Evolutionary conservation across 2,888 invertebrate species (phyloP).

Genomic region (Pterobdella sp.): DNA sequence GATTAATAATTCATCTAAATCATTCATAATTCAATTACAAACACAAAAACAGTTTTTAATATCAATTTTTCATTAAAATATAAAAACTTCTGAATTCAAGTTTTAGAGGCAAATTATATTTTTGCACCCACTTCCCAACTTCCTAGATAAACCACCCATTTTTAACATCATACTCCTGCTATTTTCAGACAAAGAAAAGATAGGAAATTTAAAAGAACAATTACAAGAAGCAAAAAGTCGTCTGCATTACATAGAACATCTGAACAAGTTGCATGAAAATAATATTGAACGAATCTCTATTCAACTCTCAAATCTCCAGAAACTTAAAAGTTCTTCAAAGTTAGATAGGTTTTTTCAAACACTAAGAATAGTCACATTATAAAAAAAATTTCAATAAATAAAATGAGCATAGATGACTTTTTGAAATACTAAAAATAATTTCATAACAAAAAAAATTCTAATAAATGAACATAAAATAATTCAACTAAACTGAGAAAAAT

Average conservation of each 20-base stretch:
- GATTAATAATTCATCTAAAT: too few species aligned
- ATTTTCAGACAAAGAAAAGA: constrained; percentile 50
- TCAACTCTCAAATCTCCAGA: not conserved
- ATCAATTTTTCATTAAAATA: not conserved
- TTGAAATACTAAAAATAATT: too few species aligned
- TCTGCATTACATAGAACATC: constrained; percentile 68
- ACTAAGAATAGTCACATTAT: too few species aligned
- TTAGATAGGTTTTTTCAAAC: too few species aligned
- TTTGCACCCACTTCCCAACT: not conserved
- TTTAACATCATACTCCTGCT: not conserved
- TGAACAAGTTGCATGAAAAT: constrained; percentile 64
- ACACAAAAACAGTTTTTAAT: too few species aligned
- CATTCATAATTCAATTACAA: too few species aligned
- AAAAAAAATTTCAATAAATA: too few species aligned
- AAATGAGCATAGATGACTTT: too few species aligned
- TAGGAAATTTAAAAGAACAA: constrained; percentile 62
- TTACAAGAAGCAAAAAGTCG: constrained; percentile 70
- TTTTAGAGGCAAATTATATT: not conserved
- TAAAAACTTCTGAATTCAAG: not conserved
- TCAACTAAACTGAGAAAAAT: too few species aligned
- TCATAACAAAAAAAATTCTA: too few species aligned
- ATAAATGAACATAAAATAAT: too few species aligned
- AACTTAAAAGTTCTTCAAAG: too few species aligned
- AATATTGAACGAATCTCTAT: not conserved
- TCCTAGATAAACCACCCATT: not conserved